A percentile compares a stretch with the other conserved stretches of the same genome.
phyloP scores from a whole-genome alignment of 2,888 invertebrate species.

The Alsophila aescularia region DNA sequence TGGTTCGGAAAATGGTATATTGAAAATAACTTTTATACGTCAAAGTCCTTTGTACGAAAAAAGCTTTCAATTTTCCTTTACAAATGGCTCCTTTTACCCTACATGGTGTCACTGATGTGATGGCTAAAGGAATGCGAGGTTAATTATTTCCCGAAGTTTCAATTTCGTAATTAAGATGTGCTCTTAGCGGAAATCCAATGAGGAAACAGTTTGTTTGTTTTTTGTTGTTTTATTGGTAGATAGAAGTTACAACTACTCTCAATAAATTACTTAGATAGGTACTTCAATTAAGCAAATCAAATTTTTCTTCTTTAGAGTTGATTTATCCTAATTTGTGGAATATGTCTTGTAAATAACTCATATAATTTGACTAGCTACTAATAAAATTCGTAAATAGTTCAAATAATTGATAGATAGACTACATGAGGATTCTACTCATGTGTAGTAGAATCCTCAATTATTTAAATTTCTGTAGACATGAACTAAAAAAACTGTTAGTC shows the following conservation, averaged over 20 bases:
- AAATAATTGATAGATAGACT: no score
- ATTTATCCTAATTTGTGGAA: no score
- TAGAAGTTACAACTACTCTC: not conserved
- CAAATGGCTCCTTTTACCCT: not conserved
- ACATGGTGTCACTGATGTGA: not conserved
- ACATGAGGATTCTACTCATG: no score
- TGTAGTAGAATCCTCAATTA: no score
- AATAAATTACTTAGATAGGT: no score
- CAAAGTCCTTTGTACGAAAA: slow-evolving; percentile 1
- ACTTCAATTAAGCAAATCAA: no score
- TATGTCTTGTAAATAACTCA: no score
- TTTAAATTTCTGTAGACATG: no score
- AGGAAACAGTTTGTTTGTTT: not conserved
- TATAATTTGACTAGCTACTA: no score
- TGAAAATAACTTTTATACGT: slow-evolving; percentile 3
- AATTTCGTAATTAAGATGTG: not conserved
- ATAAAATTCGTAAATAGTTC: no score
- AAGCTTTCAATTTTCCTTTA: slow-evolving; percentile 1
- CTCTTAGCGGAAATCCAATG: slow-evolving; percentile 1
- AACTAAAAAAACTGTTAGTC: no score
- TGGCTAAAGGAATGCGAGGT: not conserved
- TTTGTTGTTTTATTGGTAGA: not conserved
- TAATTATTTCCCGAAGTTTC: not conserved
- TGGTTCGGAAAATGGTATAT: slow-evolving; percentile 11
- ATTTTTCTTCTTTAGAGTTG: no score